Conservation (phyloP, 1,140 invertebrate genomes). For the Ostrea denselamellosa region DNA sequence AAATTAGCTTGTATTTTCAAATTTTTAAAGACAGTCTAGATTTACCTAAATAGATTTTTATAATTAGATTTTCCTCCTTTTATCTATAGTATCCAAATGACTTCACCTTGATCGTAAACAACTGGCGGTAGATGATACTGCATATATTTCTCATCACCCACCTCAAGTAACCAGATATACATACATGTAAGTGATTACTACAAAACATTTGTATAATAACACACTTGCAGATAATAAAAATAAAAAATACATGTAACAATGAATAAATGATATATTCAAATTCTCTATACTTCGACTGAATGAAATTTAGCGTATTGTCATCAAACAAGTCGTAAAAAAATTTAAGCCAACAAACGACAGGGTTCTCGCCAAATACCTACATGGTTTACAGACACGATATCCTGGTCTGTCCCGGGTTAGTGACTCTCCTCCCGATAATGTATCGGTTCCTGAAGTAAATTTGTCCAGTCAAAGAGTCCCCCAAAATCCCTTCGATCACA, state of each 20-base stretch:
- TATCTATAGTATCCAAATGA: no score
- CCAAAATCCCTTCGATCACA: background rate
- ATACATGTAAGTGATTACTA: no score
- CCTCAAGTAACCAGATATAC: no score
- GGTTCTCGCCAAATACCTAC: background rate
- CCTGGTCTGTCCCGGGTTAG: background rate
- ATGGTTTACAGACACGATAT: background rate
- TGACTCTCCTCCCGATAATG: background rate
- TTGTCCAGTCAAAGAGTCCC: background rate
- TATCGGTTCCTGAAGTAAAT: background rate
- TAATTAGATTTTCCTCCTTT: no score
- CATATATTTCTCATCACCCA: no score
- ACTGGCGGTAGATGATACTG: no score
- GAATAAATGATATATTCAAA: background rate
- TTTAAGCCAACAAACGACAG: background rate
- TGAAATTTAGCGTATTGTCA: background rate
- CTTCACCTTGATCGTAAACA: no score
- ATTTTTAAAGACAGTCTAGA: no score
- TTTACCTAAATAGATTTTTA: no score
- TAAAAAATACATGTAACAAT: background rate
- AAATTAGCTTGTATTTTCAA: no score
- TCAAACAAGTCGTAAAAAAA: background rate
- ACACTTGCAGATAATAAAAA: background rate
- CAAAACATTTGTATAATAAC: no score
- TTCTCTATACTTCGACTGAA: background rate